Evolutionary conservation across 2,113 vertebrate species (phyloP), one percentile per base, ranked within the genome.

Genomic region (Oreocharis arfaki): DNA sequence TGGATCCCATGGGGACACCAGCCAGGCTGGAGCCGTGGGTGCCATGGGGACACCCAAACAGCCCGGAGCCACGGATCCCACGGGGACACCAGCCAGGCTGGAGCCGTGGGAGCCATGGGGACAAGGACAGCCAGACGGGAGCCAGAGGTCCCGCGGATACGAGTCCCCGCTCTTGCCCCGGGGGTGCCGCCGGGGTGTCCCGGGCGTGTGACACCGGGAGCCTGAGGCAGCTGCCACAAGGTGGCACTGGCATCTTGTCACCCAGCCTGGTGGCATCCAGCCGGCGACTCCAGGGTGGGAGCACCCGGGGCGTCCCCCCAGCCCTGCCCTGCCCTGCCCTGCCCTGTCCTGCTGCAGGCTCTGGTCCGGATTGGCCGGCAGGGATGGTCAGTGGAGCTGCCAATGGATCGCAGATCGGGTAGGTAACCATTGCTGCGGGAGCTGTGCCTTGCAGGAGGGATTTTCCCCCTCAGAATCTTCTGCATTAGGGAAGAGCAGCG

Each of bases 341-440:
- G 65, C 41, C 49, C 64, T 53, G 63, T 35, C 32, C 69, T 27
- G 69, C 68, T 4, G 4, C 21, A 6, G 39, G 35, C 53, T 39
- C 69, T 33, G 47, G 1, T 39, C 35, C 0, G 1, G 19, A 21
- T n/a, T 57, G 30, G 17, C n/a, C 20, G 1, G 42, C 1, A 6
- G 28, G 28, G 35, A 24, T 0, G 4, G 28, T 10, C 7, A 1
- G 12, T 12, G 69, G 55, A 53, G 26, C 53, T 60, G 63, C 11
- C 4, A 1, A 3, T 1, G 56, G 28, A 8, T 11, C 0, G 0
- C 61, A 32, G 42, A 5, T 7, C 0, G 0, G 35, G 11, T 18
- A 35, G 8, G 39, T 13, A 15, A 24, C 1, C 6, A 27, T 13
- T 41, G 37, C 37, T 10, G 9, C 30, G 41, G 61, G 12, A 88